Evolutionary conservation across 1,140 invertebrate species (phyloP), one percentile per base, ranked within the genome.

Genomic region (Drosophila parvula): DNA sequence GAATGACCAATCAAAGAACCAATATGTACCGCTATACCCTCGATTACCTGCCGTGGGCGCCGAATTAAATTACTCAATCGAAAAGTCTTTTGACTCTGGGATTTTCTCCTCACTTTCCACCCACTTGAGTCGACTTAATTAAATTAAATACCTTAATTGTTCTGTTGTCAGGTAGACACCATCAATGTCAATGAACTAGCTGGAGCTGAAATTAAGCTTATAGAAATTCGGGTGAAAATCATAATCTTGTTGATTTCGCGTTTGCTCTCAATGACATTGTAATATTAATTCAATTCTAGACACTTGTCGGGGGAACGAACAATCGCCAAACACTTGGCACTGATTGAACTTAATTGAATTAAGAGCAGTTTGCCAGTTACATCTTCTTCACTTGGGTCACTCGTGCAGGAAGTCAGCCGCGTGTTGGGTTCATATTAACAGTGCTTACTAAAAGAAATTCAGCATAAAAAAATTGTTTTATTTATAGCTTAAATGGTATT

Each of bases 291-390:
- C 65, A 88, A 83, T 83, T 85, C 70, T 48, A 59, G 76, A 77
- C 77, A 84, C 64, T 79, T 68, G 62, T 36, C 56, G 14, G 30
- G 18, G 47, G 28, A 65, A 78, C 71, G 44, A 59, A 78, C 71
- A 79, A 67, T 79, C 70, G 70, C 71, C 77, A 82, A 69, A 83
- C 70, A 77, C 79, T 88, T 82, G 67, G 40, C 83, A 55, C 79
- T 88, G 84, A 88, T 88, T 88, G 83, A 77, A 64, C 55, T 63
- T 88, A 89, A 88, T 89, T 88, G 79, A 88, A 89, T 88, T 80
- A 89, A 70, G 64, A 64, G 55, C 81, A 74, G 56, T 78, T 71
- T 28, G 64, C 44, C 41, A 79, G 80, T 80, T 89, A 89, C 83
- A 89, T 70, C 63, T 73, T 50, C 43, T 73, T 50, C 45, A 30